Base-by-base conservation (phyloP, 2,113 vertebrate species). In the Serinus canaria region DNA sequence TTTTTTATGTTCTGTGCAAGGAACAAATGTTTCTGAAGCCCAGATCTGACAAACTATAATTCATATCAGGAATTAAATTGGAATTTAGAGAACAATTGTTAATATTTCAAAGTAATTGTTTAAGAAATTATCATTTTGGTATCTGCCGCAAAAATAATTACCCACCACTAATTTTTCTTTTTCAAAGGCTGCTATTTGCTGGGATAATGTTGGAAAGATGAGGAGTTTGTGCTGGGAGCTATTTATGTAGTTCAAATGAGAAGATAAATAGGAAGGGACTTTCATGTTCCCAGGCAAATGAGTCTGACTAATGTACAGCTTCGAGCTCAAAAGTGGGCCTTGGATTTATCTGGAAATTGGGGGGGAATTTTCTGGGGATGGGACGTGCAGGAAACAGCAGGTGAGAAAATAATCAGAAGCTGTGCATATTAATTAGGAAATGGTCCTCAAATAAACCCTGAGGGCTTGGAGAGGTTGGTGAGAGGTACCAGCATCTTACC, bases 81-180 rank as follows among this genome's bases (percentile, higher is more conserved):
- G 89, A 92, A 94, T 91, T 96, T 87, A 92, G 95, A 87, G 95
- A 95, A 95, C 94, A 95, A 95, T 91, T 90, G 95, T 91, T 92
- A 96, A 90, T 96, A 95, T 96, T 97, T 95, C 94, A 95, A 90
- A 94, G 94, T 91, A 96, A 95, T 93, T 96, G 95, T 93, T 96
- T 92, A 94, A 94, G 95, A 93, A 96, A 94, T 96, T 88, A 95
- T 95, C 93, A 77, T 96, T 94, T 96, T 88, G 85, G 90, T 95
- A 94, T 96, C 96, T 96, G 84, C 90, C 60, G 89, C 90, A 63
- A 87, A 55, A 95, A 96, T 96, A 96, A 95, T 95, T 97, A 95
- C 91, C 87, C 82, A 52, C 85, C 50, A 3, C 89, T 96, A 93
- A 94, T 95, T 96, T 94, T 97, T 95, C 95, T 93, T 83, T 92